Evolutionary conservation across 2,113 vertebrate genomes (phyloP), one percentile per base, ranked within the genome.

Genomic region (Tupaia tana): DNA sequence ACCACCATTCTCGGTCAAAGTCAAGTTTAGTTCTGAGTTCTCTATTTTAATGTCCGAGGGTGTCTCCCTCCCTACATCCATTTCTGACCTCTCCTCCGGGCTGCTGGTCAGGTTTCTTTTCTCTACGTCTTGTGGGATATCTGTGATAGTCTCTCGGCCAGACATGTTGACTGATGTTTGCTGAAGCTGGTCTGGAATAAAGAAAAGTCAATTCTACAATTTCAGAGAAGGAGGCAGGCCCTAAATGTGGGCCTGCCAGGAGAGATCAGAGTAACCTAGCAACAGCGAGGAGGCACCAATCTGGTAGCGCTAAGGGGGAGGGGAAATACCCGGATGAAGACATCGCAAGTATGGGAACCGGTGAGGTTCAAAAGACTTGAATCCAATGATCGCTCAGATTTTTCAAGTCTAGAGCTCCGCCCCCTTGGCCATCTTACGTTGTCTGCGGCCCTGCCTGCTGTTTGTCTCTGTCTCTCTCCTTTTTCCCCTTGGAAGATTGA

Each of bases 31-130:
- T 82, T 98, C 97, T 0, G 98, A 96, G 1, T 97, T 95, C 31
- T 97, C 97, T n/a, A 96, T 97, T 90, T 97, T 97, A 3, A 94
- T 96, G 0, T 98, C 97, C 0, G 97, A 98, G 2, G 95, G 96
- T 0, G 91, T 95, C 80, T 97, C 98, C 0, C 89, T 87, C 2
- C 81, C 89, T 1, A 97, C 96, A 56, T 97, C 96, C 0, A 31
- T 94, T 0, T 70, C 87, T 0, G 96, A 97, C 95, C 79, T 97
- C 71, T 97, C 98, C 85, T 97, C 97, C 0, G 96, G 95, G 89
- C 97, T 97, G 82, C 95, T 93, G n/a, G 96, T 96, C 71, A 96
- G 77, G 71, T 95, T 98, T 69, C 95, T 91, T 0, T 95, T 97
- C 14, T 64, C 84, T 0, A 94, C 31, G 8, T 97, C 95, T 0